phyloP scores from a whole-genome alignment of 1,140 invertebrate species.

The Phortica variegata region DNA sequence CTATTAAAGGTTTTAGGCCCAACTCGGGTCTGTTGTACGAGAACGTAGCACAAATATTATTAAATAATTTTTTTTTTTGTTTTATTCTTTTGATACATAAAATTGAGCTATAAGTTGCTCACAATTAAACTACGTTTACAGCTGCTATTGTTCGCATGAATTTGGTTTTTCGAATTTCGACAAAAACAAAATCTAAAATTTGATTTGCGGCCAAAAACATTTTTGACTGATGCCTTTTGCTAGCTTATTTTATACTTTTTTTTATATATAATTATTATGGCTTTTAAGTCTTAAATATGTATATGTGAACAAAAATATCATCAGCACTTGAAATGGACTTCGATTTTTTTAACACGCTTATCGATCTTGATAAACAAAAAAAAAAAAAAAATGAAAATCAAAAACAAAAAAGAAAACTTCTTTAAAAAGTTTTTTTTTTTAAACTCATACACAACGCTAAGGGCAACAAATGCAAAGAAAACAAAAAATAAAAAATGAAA shows the following conservation, averaged over 20 bases:
- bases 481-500: conserved; percentile 17
- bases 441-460: conserved; percentile 3
- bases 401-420: conserved; percentile 12
- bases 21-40: no score
- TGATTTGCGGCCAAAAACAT: conserved; percentile 49
- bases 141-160: no score
- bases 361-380: conserved; percentile 26
- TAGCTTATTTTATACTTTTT: conserved; percentile 35
- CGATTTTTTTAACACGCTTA: conserved; percentile 57
- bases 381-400: not conserved
- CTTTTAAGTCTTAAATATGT: conserved; percentile 49
- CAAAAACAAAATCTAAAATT: no score
- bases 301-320: conserved; percentile 57
- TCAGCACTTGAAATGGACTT: conserved; percentile 57
- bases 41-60: no score
- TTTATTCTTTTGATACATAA: no score
- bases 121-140: no score
- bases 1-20: no score
- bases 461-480: conserved; percentile 34
- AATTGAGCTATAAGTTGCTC: no score
- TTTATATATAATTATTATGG: conserved; percentile 37
- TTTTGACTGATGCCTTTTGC: conserved; percentile 51
- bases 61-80: no score
- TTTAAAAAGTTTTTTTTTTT: conserved; percentile 16
- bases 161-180: no score